Conservation (phyloP, 2,888 invertebrate species). For the Megamerina dolium region DNA sequence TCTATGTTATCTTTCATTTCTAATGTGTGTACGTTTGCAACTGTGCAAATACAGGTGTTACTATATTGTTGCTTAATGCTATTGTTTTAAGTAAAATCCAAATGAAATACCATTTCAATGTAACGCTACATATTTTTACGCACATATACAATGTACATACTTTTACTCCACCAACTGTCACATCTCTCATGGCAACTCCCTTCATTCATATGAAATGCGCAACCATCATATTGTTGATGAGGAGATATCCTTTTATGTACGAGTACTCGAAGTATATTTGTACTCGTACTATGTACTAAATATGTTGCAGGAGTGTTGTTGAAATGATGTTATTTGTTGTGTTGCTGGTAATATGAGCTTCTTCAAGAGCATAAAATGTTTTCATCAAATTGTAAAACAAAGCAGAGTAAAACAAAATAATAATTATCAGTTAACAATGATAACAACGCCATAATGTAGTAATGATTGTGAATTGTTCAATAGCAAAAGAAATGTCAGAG, state of each 20-base stretch:
- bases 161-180: constrained; percentile 17
- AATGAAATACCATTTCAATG: too few species aligned
- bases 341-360: constrained; percentile 22
- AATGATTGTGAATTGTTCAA: too few species aligned
- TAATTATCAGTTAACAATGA: constrained; percentile 17
- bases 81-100: constrained; percentile 4
- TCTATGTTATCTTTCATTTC: too few species aligned
- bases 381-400: too few species aligned
- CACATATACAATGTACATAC: constrained; percentile 3
- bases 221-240: too few species aligned
- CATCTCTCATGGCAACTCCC: constrained; percentile 21
- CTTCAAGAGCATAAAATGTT: constrained; percentile 21
- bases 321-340: constrained; percentile 10
- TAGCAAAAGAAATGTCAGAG: too few species aligned
- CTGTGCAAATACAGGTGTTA: constrained; percentile 25
- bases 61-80: constrained; percentile 4
- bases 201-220: constrained; percentile 1
- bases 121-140: too few species aligned
- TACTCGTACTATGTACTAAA: not conserved
- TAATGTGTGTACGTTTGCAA: constrained; percentile 9
- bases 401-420: constrained; percentile 9
- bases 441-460: constrained; percentile 6
- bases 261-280: too few species aligned
- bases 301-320: constrained; percentile 4
- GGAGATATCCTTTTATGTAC: too few species aligned